Percentiles rank a stretch among this genome's conserved stretches.
Evolutionary conservation across 2,797 vertebrate species (phyloP).

Genomic region (Myoxocephalus aenaeus): DNA sequence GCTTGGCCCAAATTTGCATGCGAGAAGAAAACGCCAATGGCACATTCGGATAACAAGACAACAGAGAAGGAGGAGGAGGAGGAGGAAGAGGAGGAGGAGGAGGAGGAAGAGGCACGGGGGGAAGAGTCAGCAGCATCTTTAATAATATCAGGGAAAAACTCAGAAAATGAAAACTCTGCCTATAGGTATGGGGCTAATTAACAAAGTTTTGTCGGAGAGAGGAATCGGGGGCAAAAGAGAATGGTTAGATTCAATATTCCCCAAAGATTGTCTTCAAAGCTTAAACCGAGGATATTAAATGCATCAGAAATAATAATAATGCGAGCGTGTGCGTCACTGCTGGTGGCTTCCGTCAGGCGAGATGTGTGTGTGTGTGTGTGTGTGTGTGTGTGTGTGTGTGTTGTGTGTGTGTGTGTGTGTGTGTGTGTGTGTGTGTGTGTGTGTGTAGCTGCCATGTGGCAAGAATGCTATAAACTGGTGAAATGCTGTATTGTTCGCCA

Average conservation of each 20-base stretch:
- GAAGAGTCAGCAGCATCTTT: slow-evolving; percentile 81
- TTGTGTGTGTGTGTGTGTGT: slow-evolving; percentile 37
- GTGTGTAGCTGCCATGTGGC: slow-evolving; percentile 30
- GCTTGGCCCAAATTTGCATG: slow-evolving; percentile 83
- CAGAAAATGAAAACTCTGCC: slow-evolving; percentile 82
- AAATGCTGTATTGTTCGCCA: slow-evolving; percentile 51
- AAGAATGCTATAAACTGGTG: slow-evolving; percentile 57
- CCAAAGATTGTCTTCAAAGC: slow-evolving; percentile 86
- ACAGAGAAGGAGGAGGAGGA: slow-evolving; percentile 68
- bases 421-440: slow-evolving; percentile 36
- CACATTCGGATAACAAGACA: slow-evolving; percentile 82
- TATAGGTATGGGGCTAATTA: slow-evolving; percentile 88
- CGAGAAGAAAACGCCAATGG: slow-evolving; percentile 75
- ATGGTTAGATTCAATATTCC: slow-evolving; percentile 85
- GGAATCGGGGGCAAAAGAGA: slow-evolving; percentile 83
- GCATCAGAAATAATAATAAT: slow-evolving; percentile 86
- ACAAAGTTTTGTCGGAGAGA: slow-evolving; percentile 85
- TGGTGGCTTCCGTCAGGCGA: slow-evolving; percentile 71
- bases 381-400: slow-evolving; percentile 38
- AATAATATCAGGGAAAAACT: slow-evolving; percentile 80
- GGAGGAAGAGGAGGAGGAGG: slow-evolving; percentile 58
- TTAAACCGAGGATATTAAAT: slow-evolving; percentile 84
- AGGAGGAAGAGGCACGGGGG: slow-evolving; percentile 67
- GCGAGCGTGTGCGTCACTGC: slow-evolving; percentile 72
- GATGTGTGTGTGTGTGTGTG: slow-evolving; percentile 40